Base-by-base conservation (phyloP, 2,797 vertebrate species). In the Rhinophrynus dorsalis region DNA sequence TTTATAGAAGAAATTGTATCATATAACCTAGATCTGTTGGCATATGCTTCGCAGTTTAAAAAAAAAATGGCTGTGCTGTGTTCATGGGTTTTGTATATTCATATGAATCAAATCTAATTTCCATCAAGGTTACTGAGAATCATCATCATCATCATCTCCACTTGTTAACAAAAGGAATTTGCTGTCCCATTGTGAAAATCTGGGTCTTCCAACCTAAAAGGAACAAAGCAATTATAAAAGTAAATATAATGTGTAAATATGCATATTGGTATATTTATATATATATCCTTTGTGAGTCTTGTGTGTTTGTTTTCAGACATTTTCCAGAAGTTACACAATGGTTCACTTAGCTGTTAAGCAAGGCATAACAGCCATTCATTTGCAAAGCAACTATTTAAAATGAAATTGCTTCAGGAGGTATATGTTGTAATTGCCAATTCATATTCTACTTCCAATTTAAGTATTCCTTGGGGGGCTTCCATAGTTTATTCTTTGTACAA, bases 391-490 rank as follows among this genome's bases (percentile, higher is more conserved):
- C 50, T 15, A 13, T 29, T n/a, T 52, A 7, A 55, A 20, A 47
- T 55, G 44, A 37, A 51, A 56, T 3, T 32, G 67, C 67, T 56
- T 37, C 38, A 48, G 67, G 67, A 32, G 37, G 58, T 70, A 52
- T 18, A 51, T 70, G 26, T 33, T 62, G 48, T 70, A 62, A 54
- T 62, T 51, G 42, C 37, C 37, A 56, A 45, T 42, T 70, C 38
- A 40, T 51, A 68, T 63, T 62, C 37, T 35, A 47, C 38, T 45
- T 70, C 50, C 52, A 60, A 68, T 68, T 60, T 70, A 70, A 70
- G 48, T 62, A 35, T 70, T 55, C 67, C 67, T 55, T 35, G 20
- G 40, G 57, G 32, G 67, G 67, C 40, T 70, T 55, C 21, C 58
- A 35, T 3, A 54, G 50, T 26, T 47, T 62, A 32, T 18, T 44